Evolutionary conservation across 2,888 invertebrate genomes (phyloP).

Genomic region (Brachynemurus nebulosus): DNA sequence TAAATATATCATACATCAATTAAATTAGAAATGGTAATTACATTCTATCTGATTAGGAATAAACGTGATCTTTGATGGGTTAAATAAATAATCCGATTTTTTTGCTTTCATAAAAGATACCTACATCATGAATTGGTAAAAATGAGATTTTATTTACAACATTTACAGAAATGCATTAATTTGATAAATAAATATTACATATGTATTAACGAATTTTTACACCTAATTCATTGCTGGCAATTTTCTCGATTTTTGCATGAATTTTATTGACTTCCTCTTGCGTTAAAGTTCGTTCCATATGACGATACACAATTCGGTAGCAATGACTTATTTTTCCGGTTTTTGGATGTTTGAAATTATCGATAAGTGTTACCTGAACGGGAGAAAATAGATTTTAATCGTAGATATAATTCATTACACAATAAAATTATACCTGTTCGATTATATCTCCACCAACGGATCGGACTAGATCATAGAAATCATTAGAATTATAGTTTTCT

Average conservation of each 20-base stretch:
- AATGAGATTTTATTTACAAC: too few species aligned
- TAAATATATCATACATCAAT: too few species aligned
- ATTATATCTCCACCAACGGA: slow-evolving; percentile 81
- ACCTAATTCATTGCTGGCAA: slow-evolving; percentile 34
- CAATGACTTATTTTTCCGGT: slow-evolving; percentile 71
- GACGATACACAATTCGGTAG: slow-evolving; percentile 85
- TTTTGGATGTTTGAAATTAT: slow-evolving; percentile 79
- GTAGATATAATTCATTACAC: slow-evolving; percentile 1
- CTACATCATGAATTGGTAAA: too few species aligned
- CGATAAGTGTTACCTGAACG: slow-evolving; percentile 58
- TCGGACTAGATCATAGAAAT: slow-evolving; percentile 87
- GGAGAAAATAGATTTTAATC: not conserved
- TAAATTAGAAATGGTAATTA: too few species aligned
- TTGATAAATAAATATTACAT: too few species aligned
- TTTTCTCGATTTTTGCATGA: slow-evolving; percentile 60
- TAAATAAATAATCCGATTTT: too few species aligned
- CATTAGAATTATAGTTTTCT: slow-evolving; percentile 54
- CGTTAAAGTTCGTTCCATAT: slow-evolving; percentile 77
- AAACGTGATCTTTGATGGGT: too few species aligned
- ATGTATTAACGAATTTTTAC: slow-evolving; percentile 31
- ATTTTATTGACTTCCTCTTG: slow-evolving; percentile 75
- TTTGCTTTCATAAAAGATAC: too few species aligned
- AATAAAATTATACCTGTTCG: slow-evolving; percentile 54
- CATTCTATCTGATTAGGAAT: too few species aligned
- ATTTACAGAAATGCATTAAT: too few species aligned